phyloP scores from a whole-genome alignment of 2,113 vertebrate genomes.

The Ailurus styani region DNA sequence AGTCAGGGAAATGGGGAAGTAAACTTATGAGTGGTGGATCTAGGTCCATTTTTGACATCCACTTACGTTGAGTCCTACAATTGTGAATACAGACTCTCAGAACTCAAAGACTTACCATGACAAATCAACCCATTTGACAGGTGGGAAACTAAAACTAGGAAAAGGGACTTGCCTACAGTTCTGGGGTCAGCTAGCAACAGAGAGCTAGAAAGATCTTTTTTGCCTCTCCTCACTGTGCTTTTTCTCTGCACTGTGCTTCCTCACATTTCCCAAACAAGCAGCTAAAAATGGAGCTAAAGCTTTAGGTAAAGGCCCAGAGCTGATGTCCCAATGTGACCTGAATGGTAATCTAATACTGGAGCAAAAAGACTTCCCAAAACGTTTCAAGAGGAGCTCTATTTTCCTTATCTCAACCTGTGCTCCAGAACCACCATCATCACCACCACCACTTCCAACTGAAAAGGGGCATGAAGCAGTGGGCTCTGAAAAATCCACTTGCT shows the following conservation, averaged over 20 bases:
- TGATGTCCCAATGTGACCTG: background rate
- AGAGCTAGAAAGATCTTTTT: background rate
- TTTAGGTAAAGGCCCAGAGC: conserved; percentile 1
- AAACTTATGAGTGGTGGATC: background rate
- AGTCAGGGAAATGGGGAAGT: background rate
- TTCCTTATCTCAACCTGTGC: background rate
- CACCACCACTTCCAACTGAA: background rate
- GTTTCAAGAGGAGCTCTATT: background rate
- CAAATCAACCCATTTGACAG: background rate
- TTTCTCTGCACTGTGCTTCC: background rate
- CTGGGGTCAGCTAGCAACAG: background rate
- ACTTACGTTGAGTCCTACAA: background rate
- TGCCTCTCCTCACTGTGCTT: background rate
- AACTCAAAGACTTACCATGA: background rate
- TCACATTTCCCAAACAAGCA: background rate
- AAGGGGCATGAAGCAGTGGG: background rate
- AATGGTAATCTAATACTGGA: background rate
- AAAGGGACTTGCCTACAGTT: background rate
- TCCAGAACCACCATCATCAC: background rate
- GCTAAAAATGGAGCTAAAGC: background rate
- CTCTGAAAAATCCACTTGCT: background rate
- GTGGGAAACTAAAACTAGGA: background rate
- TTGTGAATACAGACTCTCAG: background rate
- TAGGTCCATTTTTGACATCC: background rate
- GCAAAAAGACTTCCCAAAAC: background rate